Conservation (phyloP, 2,888 invertebrate species). For the Yponomeuta cagnagella region DNA sequence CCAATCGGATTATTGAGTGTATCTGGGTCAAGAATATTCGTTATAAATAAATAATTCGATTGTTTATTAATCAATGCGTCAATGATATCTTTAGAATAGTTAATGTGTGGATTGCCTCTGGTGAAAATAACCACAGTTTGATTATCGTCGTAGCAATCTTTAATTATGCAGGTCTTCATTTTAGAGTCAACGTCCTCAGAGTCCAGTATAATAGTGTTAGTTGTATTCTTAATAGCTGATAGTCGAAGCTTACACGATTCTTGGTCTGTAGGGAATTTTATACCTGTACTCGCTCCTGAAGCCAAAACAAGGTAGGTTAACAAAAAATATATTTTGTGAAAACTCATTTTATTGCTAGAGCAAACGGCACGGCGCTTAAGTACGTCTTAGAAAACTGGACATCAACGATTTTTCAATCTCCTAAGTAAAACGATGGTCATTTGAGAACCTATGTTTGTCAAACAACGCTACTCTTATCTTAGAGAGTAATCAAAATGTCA, state of each 20-base stretch:
- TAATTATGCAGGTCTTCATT: not conserved
- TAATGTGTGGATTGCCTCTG: not conserved
- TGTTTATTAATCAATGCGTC: not conserved
- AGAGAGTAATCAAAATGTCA: not conserved
- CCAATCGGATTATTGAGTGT: not conserved
- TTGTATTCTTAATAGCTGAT: not conserved
- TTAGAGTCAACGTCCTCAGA: not conserved
- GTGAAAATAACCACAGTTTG: not conserved
- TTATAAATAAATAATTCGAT: not conserved
- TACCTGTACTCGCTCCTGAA: not conserved
- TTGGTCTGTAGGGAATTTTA: not conserved
- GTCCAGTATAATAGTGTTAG: constrained; percentile 1
- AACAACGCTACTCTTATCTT: not conserved
- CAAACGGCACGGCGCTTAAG: not conserved
- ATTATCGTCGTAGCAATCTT: not conserved
- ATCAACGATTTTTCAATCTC: not conserved
- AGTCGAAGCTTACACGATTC: not conserved
- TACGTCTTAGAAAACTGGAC: not conserved
- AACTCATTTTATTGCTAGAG: not conserved
- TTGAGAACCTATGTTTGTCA: not conserved
- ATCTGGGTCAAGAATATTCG: not conserved
- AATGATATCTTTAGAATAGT: not conserved
- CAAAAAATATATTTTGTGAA: not conserved
- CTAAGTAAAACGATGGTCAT: not conserved
- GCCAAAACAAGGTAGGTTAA: not conserved